Base-by-base conservation (phyloP, 2,888 invertebrate genomes). In the Acanthosepion esculentum region DNA sequence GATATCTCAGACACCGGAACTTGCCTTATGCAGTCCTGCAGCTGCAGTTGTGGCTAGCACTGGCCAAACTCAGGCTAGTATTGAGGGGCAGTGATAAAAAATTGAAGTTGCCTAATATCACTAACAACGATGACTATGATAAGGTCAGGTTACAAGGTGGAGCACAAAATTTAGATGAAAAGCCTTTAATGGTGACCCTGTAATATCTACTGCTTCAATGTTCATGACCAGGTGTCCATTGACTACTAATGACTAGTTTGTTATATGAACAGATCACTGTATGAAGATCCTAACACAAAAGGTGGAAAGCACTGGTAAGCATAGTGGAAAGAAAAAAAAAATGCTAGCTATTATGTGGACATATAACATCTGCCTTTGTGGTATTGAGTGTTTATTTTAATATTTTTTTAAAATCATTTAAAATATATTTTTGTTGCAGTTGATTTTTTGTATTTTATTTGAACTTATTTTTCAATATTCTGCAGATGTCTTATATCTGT, bases 1-100 rank as follows among this genome's bases (percentile, higher is more conserved):
- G 94, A 95, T 95, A 78, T 94, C 95, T 95, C 95, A 96, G 95
- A 95, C 95, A 95, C 95, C 95, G 64, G 94, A 92, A 78, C 91
- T 94, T 94, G 29, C 94, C 95, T 94, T 94, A 94, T 91, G 91
- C 95, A 95, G 94, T 92, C 95, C 95, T 26, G 41, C 64, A 64
- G n/a, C 92, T 92, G 92, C 92, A 41, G 92, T 48, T 48, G 48
- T 50, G 92, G 55, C 94, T 26, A 94, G n/a, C 48, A 95, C 95
- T 50, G 95, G 94, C 93, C 92, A 95, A 55, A 95, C 94, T 48
- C 92, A 95, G 12, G 48, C 94, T 20, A 94, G 95, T 55, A 94
- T 95, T 23, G 95, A 95, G 93, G 94, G 94, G 12, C 95, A 95
- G 93, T 94, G 94, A 94, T 92, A 48, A 48, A 78, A 15, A n/a